Percentiles rank a stretch among this genome's conserved stretches.
phyloP scores from a whole-genome alignment of 2,797 vertebrate species.

The Sebastes vulpes region DNA sequence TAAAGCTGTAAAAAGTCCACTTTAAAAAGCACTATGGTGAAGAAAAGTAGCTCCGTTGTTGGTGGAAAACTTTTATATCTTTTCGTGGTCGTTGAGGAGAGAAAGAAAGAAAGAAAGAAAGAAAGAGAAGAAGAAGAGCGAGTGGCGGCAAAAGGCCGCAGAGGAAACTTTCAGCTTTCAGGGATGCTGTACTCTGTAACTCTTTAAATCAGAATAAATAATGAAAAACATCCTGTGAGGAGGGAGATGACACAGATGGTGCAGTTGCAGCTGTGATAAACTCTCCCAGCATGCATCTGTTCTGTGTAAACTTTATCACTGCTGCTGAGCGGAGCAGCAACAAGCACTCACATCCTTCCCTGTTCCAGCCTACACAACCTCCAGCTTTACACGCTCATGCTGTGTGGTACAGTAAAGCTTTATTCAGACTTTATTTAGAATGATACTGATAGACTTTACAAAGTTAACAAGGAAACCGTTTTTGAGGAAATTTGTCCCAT shows the following conservation, averaged over 20 bases:
- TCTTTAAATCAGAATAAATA: constrained; percentile 56
- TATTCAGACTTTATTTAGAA: background rate
- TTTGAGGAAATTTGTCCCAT: background rate
- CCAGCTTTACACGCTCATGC: background rate
- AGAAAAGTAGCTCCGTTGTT: background rate
- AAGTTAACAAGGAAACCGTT: background rate
- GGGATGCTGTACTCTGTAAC: constrained; percentile 2
- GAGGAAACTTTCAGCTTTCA: constrained; percentile 4
- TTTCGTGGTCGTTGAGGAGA: background rate
- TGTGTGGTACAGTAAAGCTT: background rate
- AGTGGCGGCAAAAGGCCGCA: background rate
- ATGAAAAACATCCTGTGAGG: constrained; percentile 44
- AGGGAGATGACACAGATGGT: constrained; percentile 59
- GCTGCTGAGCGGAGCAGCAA: constrained; percentile 21
- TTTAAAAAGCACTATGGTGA: background rate
- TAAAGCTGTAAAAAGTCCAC: background rate
- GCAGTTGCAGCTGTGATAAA: constrained; percentile 49
- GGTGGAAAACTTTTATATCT: background rate
- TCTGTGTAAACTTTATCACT: constrained; percentile 46
- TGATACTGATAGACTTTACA: background rate
- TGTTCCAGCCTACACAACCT: background rate
- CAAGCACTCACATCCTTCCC: background rate
- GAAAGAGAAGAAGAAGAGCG: background rate
- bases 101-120: background rate
- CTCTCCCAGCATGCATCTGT: constrained; percentile 72